These are phyloP conservation scores for Marisa cornuarietis DNA, from an alignment of 1,140 invertebrate genomes.

Conservation along the genomic window DNA sequence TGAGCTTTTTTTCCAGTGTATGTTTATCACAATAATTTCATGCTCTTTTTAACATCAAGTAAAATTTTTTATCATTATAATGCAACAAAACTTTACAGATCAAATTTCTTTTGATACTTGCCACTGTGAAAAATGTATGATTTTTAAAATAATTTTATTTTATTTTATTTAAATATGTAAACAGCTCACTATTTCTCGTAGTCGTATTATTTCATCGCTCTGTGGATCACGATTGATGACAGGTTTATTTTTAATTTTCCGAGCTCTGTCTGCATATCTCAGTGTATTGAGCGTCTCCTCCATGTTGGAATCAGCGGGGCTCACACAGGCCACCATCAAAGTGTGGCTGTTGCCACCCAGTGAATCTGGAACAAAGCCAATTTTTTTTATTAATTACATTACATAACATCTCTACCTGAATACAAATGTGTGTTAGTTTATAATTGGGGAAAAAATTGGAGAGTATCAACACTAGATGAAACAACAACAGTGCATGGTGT, in stretches of 20 bases:
- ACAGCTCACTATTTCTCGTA: conserved; percentile 58
- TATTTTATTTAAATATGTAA: conserved; percentile 3
- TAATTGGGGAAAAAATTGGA: no score
- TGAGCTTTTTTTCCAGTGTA: no score
- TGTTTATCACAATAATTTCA: not conserved
- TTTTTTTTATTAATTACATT: no score
- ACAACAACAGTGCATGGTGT: no score
- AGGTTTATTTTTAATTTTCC: conserved; percentile 92
- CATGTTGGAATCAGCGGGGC: conserved; percentile 89
- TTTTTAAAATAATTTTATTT: not conserved
- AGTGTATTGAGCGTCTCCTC: conserved; percentile 91
- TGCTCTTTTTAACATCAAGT: not conserved
- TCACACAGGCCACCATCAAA: conserved; percentile 92
- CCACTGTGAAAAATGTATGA: no score
- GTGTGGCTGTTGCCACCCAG: conserved; percentile 93
- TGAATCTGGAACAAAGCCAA: conserved; percentile 51
- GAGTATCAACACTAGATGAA: no score
- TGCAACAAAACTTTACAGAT: not conserved
- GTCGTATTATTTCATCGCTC: conserved; percentile 60
- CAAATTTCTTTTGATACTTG: not conserved
- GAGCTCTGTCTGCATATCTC: conserved; percentile 87
- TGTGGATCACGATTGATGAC: conserved; percentile 88
- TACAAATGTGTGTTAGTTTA: no score
- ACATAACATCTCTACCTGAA: no score
- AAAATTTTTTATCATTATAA: not conserved